Evolutionary conservation across 2,888 invertebrate species (phyloP).

Genomic region (Metellina segmentata): DNA sequence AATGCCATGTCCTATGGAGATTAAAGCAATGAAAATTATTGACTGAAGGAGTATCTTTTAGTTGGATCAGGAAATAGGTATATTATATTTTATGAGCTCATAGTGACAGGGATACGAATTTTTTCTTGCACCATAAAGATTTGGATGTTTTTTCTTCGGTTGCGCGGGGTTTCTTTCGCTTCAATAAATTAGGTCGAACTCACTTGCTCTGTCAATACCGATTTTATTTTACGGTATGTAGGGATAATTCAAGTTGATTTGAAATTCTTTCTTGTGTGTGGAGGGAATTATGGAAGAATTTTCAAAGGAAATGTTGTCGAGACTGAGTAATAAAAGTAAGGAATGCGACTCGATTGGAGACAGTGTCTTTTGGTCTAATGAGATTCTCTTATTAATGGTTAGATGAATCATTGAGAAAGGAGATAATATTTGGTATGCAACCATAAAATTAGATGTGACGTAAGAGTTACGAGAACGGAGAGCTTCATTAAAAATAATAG

Average conservation of each 20-base stretch:
- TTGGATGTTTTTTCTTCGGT: background rate
- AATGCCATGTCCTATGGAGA: background rate
- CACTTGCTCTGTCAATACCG: background rate
- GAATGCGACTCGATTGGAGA: background rate
- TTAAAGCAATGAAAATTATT: slow-evolving; percentile 5
- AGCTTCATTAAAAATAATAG: background rate
- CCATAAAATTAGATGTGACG: background rate
- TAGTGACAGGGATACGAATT: background rate
- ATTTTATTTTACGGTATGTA: background rate
- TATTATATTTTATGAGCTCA: slow-evolving; percentile 10
- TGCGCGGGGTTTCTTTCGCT: background rate
- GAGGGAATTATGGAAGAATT: background rate
- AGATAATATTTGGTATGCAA: background rate
- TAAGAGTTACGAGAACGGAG: background rate
- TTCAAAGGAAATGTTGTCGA: background rate
- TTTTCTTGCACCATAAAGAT: background rate
- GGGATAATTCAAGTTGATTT: background rate
- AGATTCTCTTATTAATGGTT: background rate
- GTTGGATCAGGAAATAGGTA: slow-evolving; percentile 19
- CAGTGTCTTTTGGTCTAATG: background rate
- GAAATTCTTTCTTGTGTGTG: background rate
- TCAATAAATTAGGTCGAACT: background rate
- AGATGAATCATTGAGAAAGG: background rate
- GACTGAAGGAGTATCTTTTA: background rate
- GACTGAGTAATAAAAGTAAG: background rate